phyloP scores from a whole-genome alignment of 2,797 vertebrate species.

The Xiphorhynchus erythropygius region DNA sequence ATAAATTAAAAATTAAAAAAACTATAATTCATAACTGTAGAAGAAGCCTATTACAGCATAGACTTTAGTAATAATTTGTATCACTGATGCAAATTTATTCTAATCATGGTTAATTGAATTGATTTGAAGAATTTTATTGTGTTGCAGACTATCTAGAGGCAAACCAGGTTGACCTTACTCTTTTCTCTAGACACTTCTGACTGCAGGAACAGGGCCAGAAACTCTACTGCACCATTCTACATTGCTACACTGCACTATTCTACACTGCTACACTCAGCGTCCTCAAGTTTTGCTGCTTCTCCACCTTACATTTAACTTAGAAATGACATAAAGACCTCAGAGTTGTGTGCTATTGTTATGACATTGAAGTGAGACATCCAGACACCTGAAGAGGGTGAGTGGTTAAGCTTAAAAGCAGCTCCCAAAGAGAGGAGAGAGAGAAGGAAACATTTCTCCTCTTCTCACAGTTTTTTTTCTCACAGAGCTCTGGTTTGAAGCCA shows the following conservation, averaged over 20 bases:
- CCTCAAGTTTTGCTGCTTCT: not conserved
- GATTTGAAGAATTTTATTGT: not conserved
- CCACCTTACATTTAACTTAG: not conserved
- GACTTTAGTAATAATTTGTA: not conserved
- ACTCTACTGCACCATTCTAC: not conserved
- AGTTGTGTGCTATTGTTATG: not conserved
- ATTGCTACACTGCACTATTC: not conserved
- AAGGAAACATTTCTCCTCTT: not conserved
- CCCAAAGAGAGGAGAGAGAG: not conserved
- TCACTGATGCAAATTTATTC: not conserved
- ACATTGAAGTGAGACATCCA: not conserved
- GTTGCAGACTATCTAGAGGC: not conserved
- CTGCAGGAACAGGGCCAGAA: not conserved
- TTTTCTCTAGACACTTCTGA: not conserved
- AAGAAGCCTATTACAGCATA: not conserved
- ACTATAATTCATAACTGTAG: not conserved
- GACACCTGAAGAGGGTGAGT: accelerated
- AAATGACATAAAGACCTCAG: not conserved
- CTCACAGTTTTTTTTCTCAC: not conserved
- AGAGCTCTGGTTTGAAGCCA: not conserved
- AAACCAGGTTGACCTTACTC: not conserved
- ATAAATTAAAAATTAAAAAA: not conserved
- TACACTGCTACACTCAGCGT: not conserved
- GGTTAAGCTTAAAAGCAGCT: not conserved
- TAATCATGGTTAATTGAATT: not conserved